Conservation (phyloP, 37 sponge, comb jelly and placozoan species). For the Amphimedon queenslandica region DNA sequence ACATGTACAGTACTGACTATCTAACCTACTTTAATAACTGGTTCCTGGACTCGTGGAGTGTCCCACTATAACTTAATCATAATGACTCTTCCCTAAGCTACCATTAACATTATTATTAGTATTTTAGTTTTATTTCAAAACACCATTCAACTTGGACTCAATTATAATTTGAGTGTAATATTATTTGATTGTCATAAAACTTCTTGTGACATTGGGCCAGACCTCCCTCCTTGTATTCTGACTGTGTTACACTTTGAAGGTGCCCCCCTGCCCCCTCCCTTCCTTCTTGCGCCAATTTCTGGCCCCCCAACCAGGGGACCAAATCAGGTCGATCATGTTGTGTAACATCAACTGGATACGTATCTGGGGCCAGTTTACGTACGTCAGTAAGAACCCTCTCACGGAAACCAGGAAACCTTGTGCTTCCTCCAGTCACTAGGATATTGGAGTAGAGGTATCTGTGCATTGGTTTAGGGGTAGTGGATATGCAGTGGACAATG, state of each 20-base stretch:
- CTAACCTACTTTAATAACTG: neutral
- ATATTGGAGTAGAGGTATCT: conserved; percentile 90
- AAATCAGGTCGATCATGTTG: conserved; percentile 52
- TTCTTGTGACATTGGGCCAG: conserved; percentile 49
- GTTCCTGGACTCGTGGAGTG: too few relatives aligned
- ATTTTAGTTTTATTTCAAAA: too few relatives aligned
- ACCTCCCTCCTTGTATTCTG: conserved; percentile 84
- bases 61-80: too few relatives aligned
- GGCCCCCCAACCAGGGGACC: conserved; percentile 82
- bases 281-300: neutral
- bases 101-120: too few relatives aligned
- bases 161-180: too few relatives aligned
- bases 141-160: too few relatives aligned
- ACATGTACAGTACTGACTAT: neutral
- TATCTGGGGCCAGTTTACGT: conserved; percentile 55
- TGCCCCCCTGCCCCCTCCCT: conserved; percentile 2
- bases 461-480: conserved; percentile 82
- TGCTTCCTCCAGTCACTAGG: conserved; percentile 85
- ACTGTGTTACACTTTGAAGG: conserved; percentile 38
- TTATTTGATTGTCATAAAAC: conserved; percentile 26
- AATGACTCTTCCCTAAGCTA: too few relatives aligned
- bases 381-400: conserved; percentile 71
- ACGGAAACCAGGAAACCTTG: conserved; percentile 74
- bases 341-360: conserved; percentile 55
- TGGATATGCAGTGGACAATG: conserved; percentile 61